Percentiles rank a stretch among this genome's conserved stretches.
These are phyloP conservation scores for Hydrolagus colliei DNA, from an alignment of 2,797 vertebrate genomes.

Conservation along the genomic window DNA sequence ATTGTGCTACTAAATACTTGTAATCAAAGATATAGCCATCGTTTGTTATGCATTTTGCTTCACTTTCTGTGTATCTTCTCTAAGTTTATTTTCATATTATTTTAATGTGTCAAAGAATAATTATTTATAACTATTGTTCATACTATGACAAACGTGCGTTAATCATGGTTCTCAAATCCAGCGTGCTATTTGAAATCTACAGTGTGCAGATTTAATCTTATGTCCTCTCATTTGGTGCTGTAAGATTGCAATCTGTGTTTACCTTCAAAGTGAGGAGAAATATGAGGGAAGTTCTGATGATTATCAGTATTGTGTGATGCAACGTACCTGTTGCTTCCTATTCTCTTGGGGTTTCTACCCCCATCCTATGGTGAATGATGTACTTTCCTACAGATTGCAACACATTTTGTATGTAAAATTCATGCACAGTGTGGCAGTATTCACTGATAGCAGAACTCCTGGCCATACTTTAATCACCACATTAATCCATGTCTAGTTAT, in stretches of 20 bases:
- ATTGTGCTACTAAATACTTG: not conserved
- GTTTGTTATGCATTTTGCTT: not conserved
- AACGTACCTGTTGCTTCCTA: not conserved
- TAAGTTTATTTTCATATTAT: slow-evolving; percentile 8
- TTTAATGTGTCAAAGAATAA: not conserved
- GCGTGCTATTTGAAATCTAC: not conserved
- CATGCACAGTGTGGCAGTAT: not conserved
- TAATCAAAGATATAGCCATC: not conserved
- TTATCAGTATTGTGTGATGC: not conserved
- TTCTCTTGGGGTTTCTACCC: not conserved
- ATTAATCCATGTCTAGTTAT: slow-evolving; percentile 30
- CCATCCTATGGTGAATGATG: not conserved
- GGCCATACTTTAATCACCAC: slow-evolving; percentile 18
- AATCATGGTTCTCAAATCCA: slow-evolving; percentile 6
- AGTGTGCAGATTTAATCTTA: slow-evolving; percentile 16
- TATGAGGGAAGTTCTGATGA: not conserved
- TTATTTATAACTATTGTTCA: slow-evolving; percentile 2
- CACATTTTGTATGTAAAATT: not conserved
- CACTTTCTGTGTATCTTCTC: not conserved
- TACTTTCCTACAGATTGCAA: not conserved
- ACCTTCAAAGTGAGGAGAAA: not conserved
- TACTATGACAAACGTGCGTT: not conserved
- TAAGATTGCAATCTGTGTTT: not conserved
- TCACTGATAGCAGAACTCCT: slow-evolving; percentile 14
- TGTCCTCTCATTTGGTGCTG: not conserved